Conservation (phyloP, 2,888 invertebrate species). For the Drosophila anomelani region DNA sequence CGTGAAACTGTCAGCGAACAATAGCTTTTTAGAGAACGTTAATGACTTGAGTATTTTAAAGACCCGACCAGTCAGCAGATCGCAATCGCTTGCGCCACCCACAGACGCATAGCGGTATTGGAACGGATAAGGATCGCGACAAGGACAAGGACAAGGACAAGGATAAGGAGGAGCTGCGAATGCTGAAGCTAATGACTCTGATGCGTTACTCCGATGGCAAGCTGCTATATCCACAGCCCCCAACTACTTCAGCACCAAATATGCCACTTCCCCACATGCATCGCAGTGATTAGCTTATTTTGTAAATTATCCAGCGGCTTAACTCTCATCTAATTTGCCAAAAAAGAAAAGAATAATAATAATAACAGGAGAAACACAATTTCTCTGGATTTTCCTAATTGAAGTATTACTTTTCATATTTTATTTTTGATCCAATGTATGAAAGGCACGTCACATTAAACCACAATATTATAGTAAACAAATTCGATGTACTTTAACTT, state of each 20-base stretch:
- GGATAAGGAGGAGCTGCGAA: constrained; percentile 83
- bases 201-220: constrained; percentile 82
- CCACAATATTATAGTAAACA: neutral
- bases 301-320: constrained; percentile 49
- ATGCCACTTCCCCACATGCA: constrained; percentile 21
- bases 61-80: constrained; percentile 90
- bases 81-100: constrained; percentile 56
- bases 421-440: neutral
- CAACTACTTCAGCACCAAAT: constrained; percentile 20
- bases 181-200: constrained; percentile 83
- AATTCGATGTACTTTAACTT: constrained; percentile 7
- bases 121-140: constrained; percentile 35
- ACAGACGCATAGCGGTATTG: constrained; percentile 32
- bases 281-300: constrained; percentile 56
- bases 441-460: constrained; percentile 4
- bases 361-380: constrained; percentile 26
- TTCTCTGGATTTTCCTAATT: constrained; percentile 54
- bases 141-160: constrained; percentile 75
- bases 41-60: constrained; percentile 95
- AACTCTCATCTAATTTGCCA: constrained; percentile 56
- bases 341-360: constrained; percentile 39
- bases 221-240: constrained; percentile 56
- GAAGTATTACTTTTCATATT: constrained; percentile 64
- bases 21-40: constrained; percentile 95
- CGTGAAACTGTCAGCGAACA: constrained; percentile 94